Evolutionary conservation across 1,140 invertebrate species (phyloP).

Genomic region (Eufriesea mexicana): DNA sequence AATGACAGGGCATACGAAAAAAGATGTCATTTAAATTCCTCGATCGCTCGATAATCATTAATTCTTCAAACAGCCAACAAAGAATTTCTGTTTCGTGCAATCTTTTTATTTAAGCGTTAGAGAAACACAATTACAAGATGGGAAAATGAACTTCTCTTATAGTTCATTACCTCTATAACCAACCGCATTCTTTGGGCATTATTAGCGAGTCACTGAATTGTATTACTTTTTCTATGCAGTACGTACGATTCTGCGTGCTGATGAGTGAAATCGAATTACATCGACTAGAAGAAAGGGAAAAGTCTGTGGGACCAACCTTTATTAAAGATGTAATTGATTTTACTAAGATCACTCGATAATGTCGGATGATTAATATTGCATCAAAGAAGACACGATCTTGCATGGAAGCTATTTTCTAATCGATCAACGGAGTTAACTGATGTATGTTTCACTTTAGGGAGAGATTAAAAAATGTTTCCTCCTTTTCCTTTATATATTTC

Average conservation of each 20-base stretch:
- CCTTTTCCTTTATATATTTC: too few species aligned
- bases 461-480: not conserved
- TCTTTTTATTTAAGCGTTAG: not conserved
- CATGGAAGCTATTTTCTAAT: not conserved
- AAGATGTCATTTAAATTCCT: too few species aligned
- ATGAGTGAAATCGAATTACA: not conserved
- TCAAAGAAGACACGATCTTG: not conserved
- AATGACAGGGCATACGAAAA: too few species aligned
- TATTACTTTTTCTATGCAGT: not conserved
- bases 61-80: not conserved
- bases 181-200: slow-evolving; percentile 19
- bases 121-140: not conserved
- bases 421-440: not conserved
- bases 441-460: not conserved
- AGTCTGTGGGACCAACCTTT: not conserved
- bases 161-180: not conserved
- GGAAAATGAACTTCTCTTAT: not conserved
- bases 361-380: too few species aligned
- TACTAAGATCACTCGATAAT: not conserved
- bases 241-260: not conserved
- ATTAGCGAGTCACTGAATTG: not conserved
- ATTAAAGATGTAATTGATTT: not conserved
- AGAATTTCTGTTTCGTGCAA: not conserved
- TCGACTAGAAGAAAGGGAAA: slow-evolving; percentile 1
- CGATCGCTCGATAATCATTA: not conserved